phyloP scores from a whole-genome alignment of 2,113 vertebrate species.

The Amblyornis subalaris region DNA sequence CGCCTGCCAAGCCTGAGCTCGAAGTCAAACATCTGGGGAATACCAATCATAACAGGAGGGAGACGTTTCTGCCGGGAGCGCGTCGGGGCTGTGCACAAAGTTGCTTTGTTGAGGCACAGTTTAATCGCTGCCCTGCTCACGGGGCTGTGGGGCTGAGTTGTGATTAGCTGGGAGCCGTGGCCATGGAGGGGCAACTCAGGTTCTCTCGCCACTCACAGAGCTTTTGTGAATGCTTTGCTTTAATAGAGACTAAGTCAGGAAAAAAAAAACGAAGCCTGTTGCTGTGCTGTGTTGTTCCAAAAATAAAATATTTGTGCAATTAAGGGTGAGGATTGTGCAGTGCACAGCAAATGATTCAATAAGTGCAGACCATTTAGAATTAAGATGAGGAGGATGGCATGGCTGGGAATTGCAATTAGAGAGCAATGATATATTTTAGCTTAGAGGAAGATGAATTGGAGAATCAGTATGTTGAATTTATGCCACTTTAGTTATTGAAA shows the following conservation, averaged over 20 bases:
- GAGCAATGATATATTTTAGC: neutral
- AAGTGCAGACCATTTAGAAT: conserved; percentile 10
- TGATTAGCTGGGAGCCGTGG: neutral
- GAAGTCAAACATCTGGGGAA: conserved; percentile 45
- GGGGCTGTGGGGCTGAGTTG: neutral
- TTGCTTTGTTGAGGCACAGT: conserved; percentile 28
- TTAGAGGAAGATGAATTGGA: neutral
- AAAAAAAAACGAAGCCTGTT: conserved; percentile 14
- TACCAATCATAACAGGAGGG: neutral
- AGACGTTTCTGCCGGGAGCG: neutral
- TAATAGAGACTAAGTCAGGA: neutral
- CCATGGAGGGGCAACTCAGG: neutral
- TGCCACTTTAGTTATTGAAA: neutral
- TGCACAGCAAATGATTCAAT: neutral
- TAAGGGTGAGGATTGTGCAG: neutral
- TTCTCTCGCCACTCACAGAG: neutral
- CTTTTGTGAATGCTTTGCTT: neutral
- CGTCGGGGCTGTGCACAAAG: neutral
- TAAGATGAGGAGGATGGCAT: neutral
- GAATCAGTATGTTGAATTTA: neutral
- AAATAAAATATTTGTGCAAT: conserved; percentile 21
- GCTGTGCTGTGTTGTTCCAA: conserved; percentile 7
- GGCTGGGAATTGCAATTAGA: neutral
- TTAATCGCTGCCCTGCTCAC: neutral
- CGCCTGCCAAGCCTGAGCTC: neutral